A percentile compares a stretch with the other conserved stretches of the same genome.
Evolutionary conservation across 2,113 vertebrate genomes (phyloP).

Genomic region (Sturnira hondurensis): DNA sequence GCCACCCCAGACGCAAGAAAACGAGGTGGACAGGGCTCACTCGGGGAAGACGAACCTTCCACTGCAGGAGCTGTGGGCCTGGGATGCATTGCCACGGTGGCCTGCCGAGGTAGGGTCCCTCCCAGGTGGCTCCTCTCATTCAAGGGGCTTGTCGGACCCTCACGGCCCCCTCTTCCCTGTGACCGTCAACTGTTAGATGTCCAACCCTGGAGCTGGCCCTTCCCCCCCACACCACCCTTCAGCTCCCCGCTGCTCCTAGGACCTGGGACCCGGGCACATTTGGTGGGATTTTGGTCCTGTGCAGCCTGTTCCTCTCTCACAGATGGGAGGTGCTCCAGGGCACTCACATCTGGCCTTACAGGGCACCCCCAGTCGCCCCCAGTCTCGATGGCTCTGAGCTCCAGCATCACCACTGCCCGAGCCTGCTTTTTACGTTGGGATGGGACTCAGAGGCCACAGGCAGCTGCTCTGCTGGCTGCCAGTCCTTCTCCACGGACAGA

Average conservation of each 20-base stretch:
- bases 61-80: neutral
- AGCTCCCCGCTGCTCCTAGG: neutral
- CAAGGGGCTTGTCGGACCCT: neutral
- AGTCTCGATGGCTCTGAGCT: neutral
- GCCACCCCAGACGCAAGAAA: neutral
- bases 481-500: neutral
- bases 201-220: too few relatives aligned
- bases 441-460: neutral
- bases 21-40: neutral
- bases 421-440: neutral
- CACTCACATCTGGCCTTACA: accelerated
- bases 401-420: neutral
- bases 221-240: neutral
- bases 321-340: neutral
- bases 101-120: neutral
- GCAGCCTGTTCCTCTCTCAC: neutral
- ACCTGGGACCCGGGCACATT: neutral
- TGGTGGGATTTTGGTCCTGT: accelerated
- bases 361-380: neutral
- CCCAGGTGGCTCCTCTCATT: neutral
- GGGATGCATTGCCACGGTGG: too few relatives aligned
- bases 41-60: neutral
- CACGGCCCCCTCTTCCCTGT: neutral
- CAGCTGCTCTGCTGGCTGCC: neutral
- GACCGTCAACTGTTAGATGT: neutral